Percentiles rank a stretch among this genome's conserved stretches.
Conservation (phyloP, 2,797 vertebrate genomes). For the Pangasius krempfi region DNA sequence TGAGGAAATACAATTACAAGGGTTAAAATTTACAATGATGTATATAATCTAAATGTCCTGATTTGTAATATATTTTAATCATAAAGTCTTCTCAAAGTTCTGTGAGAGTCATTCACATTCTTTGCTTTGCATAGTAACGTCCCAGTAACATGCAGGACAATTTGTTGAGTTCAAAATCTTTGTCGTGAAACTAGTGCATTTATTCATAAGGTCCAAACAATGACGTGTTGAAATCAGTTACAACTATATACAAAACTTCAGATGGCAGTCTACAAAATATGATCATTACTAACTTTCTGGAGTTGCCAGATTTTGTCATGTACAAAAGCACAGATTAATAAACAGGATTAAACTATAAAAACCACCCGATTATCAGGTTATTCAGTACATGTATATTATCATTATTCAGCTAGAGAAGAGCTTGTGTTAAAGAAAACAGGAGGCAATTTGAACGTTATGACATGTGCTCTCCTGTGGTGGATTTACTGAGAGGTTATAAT, state of each 20-base stretch:
- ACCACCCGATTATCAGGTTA: background rate
- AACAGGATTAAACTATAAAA: background rate
- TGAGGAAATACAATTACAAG: background rate
- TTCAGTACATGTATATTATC: background rate
- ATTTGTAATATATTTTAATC: background rate
- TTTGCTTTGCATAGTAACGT: background rate
- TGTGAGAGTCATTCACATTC: background rate
- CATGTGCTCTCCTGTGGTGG: too few species aligned
- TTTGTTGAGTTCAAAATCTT: background rate
- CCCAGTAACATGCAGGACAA: background rate
- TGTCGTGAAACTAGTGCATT: background rate
- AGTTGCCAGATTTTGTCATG: background rate
- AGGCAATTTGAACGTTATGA: background rate
- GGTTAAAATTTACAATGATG: background rate
- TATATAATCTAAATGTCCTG: background rate
- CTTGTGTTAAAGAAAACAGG: background rate
- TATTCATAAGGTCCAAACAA: background rate
- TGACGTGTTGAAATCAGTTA: background rate
- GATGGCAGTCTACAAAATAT: background rate
- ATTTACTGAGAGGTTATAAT: background rate
- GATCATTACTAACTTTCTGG: background rate
- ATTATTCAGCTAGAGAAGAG: background rate
- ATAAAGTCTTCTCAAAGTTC: background rate
- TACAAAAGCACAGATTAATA: background rate
- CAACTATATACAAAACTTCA: background rate